Percentiles rank a stretch among this genome's conserved stretches.
These are phyloP conservation scores for Anisognathus igniventris DNA, from an alignment of 2,797 vertebrate genomes.

Conservation along the genomic window DNA sequence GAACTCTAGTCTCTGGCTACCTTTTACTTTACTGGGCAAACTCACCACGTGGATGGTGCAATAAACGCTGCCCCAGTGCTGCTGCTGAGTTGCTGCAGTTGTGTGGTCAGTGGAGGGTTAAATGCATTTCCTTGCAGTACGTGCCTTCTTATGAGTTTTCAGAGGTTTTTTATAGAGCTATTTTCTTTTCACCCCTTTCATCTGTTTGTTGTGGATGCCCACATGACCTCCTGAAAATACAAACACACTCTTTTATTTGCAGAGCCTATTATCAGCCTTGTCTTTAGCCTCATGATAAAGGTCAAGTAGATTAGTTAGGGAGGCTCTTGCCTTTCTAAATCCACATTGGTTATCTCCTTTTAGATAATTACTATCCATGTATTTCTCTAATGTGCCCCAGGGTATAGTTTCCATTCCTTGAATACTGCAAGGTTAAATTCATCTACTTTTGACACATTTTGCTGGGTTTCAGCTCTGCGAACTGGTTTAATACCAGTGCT, in stretches of 20 bases:
- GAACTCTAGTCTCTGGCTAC: not conserved
- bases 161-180: not conserved
- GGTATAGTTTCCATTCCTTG: conserved; percentile 36
- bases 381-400: conserved; percentile 17
- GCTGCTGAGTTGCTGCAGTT: not conserved
- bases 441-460: conserved; percentile 3
- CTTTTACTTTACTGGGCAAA: not conserved
- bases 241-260: conserved; percentile 26
- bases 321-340: conserved; percentile 46
- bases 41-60: not conserved
- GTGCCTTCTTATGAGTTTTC: conserved; percentile 10
- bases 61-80: not conserved
- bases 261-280: conserved; percentile 16
- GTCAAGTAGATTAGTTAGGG: conserved; percentile 57
- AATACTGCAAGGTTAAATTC: conserved; percentile 17
- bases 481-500: not conserved
- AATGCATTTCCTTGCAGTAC: not conserved
- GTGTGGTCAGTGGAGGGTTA: not conserved
- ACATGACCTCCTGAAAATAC: conserved; percentile 41
- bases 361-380: conserved; percentile 48
- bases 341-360: conserved; percentile 32
- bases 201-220: conserved; percentile 41
- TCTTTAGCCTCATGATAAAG: conserved; percentile 47
- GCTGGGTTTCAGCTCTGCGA: not conserved
- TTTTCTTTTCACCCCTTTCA: conserved; percentile 34